Evolutionary conservation across 2,113 vertebrate genomes (phyloP).

Genomic region (Scytalopus superciliaris): DNA sequence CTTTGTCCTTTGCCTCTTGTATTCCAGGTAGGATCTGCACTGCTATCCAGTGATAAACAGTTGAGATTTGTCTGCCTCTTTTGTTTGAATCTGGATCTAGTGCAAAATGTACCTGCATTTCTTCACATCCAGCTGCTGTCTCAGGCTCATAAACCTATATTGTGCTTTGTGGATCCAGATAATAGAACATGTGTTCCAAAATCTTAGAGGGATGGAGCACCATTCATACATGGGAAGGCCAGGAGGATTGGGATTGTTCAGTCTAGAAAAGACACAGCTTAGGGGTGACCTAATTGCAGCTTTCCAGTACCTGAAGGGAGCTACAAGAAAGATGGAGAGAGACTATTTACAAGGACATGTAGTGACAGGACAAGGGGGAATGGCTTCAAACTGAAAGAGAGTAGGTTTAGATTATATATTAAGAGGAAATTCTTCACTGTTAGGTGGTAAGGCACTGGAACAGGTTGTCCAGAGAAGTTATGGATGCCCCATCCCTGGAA

Average conservation of each 20-base stretch:
- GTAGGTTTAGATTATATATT: neutral
- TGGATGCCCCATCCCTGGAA: neutral
- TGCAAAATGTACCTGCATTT: neutral
- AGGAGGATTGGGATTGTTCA: neutral
- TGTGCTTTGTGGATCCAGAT: neutral
- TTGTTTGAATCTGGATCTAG: neutral
- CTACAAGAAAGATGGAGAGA: neutral
- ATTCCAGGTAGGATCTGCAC: conserved; percentile 84
- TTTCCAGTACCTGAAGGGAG: neutral
- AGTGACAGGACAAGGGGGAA: neutral
- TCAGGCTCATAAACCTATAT: neutral
- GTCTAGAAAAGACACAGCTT: neutral
- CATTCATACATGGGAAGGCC: neutral
- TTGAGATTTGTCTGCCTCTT: neutral
- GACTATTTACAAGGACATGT: neutral
- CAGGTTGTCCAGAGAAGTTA: neutral
- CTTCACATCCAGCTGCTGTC: neutral
- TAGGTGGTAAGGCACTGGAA: neutral
- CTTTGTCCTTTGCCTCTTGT: conserved; percentile 89
- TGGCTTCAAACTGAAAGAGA: neutral
- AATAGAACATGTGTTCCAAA: neutral
- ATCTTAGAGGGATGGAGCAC: neutral
- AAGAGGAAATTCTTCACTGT: neutral
- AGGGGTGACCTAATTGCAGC: neutral
- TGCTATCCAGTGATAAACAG: neutral